Conservation (phyloP, 2,888 invertebrate species). For the Slavum lentiscoides region DNA sequence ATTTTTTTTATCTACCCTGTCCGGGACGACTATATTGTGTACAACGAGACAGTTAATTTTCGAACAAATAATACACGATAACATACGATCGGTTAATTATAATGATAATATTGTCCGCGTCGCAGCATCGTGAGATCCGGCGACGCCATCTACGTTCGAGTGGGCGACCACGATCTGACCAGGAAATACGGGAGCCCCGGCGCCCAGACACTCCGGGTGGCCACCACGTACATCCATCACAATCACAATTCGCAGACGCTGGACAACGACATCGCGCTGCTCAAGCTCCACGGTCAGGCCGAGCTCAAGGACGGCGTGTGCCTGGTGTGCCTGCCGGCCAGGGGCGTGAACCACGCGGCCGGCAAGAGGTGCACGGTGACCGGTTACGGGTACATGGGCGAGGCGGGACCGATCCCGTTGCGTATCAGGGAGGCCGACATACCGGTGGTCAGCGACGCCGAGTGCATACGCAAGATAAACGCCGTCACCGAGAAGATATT, state of each 20-base stretch:
- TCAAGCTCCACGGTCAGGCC: slow-evolving; percentile 86
- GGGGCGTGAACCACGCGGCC: slow-evolving; percentile 85
- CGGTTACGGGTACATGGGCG: slow-evolving; percentile 94
- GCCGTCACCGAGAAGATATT: slow-evolving; percentile 94
- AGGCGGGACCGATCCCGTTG: slow-evolving; percentile 89
- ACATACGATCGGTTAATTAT: no score
- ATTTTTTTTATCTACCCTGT: no score
- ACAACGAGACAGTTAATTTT: no score
- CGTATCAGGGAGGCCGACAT: slow-evolving; percentile 87
- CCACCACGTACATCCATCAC: slow-evolving; percentile 92
- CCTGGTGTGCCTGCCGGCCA: slow-evolving; percentile 83
- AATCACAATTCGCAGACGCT: slow-evolving; percentile 93
- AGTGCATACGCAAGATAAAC: slow-evolving; percentile 89
- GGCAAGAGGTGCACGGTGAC: slow-evolving; percentile 91
- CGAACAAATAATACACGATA: no score
- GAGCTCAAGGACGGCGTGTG: slow-evolving; percentile 84
- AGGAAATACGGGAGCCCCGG: slow-evolving; percentile 88
- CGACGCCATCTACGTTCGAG: slow-evolving; percentile 89
- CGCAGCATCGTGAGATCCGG: slow-evolving; percentile 87
- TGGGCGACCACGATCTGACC: slow-evolving; percentile 89
- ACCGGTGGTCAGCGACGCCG: slow-evolving; percentile 89
- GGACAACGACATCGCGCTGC: slow-evolving; percentile 89
- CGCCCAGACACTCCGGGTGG: slow-evolving; percentile 85
- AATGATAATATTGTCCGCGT: no score
- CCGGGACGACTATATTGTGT: no score